Base-by-base conservation (phyloP, 2,113 vertebrate genomes). In the Petroica traversi region DNA sequence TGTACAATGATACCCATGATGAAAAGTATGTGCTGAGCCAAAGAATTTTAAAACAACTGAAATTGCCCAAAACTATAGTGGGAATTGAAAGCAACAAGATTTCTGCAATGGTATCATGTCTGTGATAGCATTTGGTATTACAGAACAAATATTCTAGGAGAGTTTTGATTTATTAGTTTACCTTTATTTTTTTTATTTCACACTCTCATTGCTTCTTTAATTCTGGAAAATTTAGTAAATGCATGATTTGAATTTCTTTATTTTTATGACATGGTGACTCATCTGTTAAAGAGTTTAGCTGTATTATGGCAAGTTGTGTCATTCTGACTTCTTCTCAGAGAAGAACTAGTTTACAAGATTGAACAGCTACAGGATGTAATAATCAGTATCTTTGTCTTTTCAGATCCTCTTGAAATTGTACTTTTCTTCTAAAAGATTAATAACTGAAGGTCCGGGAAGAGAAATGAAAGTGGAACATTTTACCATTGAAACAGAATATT, bases 301-400 rank as follows among this genome's bases (percentile, higher is more conserved):
- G 57, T 77, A 41, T 85, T 95, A 75, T 61, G 52, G 78, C 46
- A 96, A 69, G 74, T 73, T 66, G 33, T 79, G 66, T 79, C 25
- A 77, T 72, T 97, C 92, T 94, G 83, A 94, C 93, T 97, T 95
- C 61, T 76, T 96, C 95, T 93, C 33, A 46, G 73, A 57, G 62
- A 91, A 80, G 63, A 91, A 72, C 71, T 90, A 51, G 40, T 73
- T 96, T 92, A 87, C 69, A 88, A 96, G 63, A 58, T 81, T 96
- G 92, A 97, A 93, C 28, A 85, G 34, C 49, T 78, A 55, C 54
- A 91, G 67, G 76, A 77, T 88, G 89, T 77, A 85, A 69, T 94
- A 92, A 95, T 95, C 92, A 72, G 45, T 93, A 74, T 52, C 0
- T 71, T 93, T 96, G 48, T 92, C 64, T 96, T 94, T 85, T 88